Conservation (phyloP, 2,888 invertebrate species). For the Amblyjoppa proteus region DNA sequence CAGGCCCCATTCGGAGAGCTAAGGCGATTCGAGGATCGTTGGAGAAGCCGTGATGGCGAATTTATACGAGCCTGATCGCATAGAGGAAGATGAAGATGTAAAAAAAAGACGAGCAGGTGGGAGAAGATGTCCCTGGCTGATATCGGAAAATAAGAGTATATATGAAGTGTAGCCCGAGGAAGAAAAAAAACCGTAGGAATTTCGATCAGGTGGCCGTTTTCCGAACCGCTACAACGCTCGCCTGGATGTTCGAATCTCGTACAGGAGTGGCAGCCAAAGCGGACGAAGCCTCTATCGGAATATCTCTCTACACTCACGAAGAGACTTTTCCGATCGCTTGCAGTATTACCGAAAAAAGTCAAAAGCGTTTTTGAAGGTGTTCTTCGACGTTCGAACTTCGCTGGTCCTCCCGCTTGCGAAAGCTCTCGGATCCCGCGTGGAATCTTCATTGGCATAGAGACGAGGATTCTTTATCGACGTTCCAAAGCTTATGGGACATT, state of each 20-base stretch:
- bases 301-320: slow-evolving; percentile 35
- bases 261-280: slow-evolving; percentile 2
- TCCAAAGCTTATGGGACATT: neutral
- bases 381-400: slow-evolving; percentile 5
- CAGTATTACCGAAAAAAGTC: slow-evolving; percentile 34
- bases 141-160: slow-evolving; percentile 52
- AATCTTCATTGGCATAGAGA: slow-evolving; percentile 16
- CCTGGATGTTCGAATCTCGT: slow-evolving; percentile 34
- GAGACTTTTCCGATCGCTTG: slow-evolving; percentile 33
- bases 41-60: neutral
- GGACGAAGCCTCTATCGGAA: slow-evolving; percentile 47
- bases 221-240: slow-evolving; percentile 20
- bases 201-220: slow-evolving; percentile 71
- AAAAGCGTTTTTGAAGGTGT: slow-evolving; percentile 35
- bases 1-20: slow-evolving; percentile 30
- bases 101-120: slow-evolving; percentile 42
- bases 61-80: neutral
- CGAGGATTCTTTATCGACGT: neutral
- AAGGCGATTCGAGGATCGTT: slow-evolving; percentile 17
- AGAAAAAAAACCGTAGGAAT: slow-evolving; percentile 63
- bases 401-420: neutral
- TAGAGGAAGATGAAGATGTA: slow-evolving; percentile 31
- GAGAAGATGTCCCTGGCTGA: slow-evolving; percentile 67
- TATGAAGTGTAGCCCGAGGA: slow-evolving; percentile 51
- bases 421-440: neutral